Percentiles rank a stretch among this genome's conserved stretches.
Conservation (phyloP, 1,140 invertebrate genomes). For the Branchinecta lindahli region DNA sequence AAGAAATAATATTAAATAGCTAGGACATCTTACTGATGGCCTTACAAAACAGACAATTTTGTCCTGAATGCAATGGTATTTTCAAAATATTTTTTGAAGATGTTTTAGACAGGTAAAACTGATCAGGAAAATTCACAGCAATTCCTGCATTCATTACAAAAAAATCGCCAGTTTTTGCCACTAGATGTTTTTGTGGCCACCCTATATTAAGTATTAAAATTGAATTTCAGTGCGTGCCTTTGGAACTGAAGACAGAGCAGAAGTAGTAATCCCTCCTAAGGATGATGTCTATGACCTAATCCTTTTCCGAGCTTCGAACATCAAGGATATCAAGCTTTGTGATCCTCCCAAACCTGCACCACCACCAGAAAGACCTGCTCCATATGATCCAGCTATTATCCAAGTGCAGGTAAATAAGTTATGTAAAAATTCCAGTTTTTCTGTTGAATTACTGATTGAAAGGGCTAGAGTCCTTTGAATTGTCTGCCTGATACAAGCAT, state of each 20-base stretch:
- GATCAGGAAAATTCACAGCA: too few species aligned
- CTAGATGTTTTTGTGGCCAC: too few species aligned
- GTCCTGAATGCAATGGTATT: too few species aligned
- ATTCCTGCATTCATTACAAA: too few species aligned
- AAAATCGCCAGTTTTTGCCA: too few species aligned
- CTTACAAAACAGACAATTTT: too few species aligned
- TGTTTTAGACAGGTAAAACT: too few species aligned
- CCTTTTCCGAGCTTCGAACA: slow-evolving; percentile 91
- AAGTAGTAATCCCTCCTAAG: slow-evolving; percentile 79
- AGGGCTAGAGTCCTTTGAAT: too few species aligned
- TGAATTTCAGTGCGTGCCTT: slow-evolving; percentile 78
- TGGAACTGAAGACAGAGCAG: slow-evolving; percentile 91
- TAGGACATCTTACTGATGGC: too few species aligned
- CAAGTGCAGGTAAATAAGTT: slow-evolving; percentile 36
- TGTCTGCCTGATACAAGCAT: too few species aligned
- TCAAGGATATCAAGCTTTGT: slow-evolving; percentile 92
- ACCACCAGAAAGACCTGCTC: slow-evolving; percentile 34
- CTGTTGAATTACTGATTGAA: not conserved
- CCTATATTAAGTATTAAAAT: slow-evolving; percentile 17
- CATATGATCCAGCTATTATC: slow-evolving; percentile 87
- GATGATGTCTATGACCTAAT: slow-evolving; percentile 98
- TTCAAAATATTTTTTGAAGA: too few species aligned
- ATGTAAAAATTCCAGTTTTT: not conserved
- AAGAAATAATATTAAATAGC: too few species aligned
- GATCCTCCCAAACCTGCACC: slow-evolving; percentile 46